phyloP scores from a whole-genome alignment of 92 coral and sea anemone species.

The Montipora capitata region DNA sequence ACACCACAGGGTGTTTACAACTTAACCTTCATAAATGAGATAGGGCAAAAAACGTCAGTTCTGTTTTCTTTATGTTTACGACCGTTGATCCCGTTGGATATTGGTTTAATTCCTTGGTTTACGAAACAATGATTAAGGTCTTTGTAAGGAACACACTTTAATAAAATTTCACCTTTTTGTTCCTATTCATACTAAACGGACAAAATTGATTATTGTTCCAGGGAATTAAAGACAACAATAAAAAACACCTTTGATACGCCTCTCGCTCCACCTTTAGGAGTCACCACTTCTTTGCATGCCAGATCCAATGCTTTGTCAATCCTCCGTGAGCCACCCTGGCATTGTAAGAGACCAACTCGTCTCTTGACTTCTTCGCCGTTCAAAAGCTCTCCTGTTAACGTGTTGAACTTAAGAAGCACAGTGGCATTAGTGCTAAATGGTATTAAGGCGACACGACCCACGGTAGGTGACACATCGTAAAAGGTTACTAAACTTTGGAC shows the following conservation, averaged over 20 bases:
- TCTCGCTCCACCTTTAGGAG: conserved; percentile 68
- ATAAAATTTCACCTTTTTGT: no score
- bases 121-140: no score
- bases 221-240: no score
- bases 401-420: conserved; percentile 75
- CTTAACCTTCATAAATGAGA: no score
- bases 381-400: conserved; percentile 74
- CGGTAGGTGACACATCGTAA: conserved; percentile 74
- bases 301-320: conserved; percentile 82
- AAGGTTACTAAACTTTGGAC: conserved; percentile 71
- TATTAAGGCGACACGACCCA: conserved; percentile 76
- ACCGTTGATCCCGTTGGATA: no score
- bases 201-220: no score
- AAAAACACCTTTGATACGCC: conserved; percentile 14
- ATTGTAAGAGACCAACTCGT: conserved; percentile 68
- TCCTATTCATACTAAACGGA: no score
- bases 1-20: no score
- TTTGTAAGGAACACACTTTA: no score
- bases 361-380: conserved; percentile 72
- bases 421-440: conserved; percentile 66
- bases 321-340: conserved; percentile 74
- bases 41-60: no score
- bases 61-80: no score
- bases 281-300: conserved; percentile 85
- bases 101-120: no score